Conservation (phyloP, 2,113 vertebrate genomes). For the Xiphias gladius region DNA sequence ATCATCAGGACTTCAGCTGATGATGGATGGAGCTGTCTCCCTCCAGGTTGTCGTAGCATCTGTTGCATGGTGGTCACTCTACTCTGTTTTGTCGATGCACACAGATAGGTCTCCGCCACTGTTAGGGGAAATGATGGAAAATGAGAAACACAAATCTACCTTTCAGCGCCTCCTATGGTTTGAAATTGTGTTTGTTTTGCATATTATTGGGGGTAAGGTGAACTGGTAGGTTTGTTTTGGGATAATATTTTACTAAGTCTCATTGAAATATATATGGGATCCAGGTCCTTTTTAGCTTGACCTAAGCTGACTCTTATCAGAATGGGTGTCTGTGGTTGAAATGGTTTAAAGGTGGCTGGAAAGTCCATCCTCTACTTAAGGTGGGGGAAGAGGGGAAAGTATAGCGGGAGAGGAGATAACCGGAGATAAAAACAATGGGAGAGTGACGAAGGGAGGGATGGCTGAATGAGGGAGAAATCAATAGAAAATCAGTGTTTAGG, state of each 20-base stretch:
- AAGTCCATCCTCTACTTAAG: constrained; percentile 49
- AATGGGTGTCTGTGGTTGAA: constrained; percentile 45
- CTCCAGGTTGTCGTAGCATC: constrained; percentile 78
- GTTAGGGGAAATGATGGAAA: constrained; percentile 59
- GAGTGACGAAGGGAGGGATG: constrained; percentile 90
- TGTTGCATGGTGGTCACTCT: constrained; percentile 69
- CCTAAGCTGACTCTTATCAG: constrained; percentile 23
- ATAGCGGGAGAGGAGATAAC: constrained; percentile 82
- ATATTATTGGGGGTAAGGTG: constrained; percentile 8
- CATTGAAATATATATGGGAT: constrained; percentile 25
- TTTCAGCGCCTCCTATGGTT: constrained; percentile 13
- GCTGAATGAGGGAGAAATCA: constrained; percentile 93
- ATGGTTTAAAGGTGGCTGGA: constrained; percentile 34
- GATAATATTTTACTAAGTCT: constrained; percentile 20
- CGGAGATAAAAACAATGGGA: constrained; percentile 91
- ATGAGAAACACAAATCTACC: constrained; percentile 37
- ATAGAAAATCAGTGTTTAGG: constrained; percentile 97
- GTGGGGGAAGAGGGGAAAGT: constrained; percentile 39
- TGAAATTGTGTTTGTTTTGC: background rate
- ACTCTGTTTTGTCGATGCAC: constrained; percentile 53
- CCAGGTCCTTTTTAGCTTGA: background rate
- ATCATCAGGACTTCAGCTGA: constrained; percentile 74
- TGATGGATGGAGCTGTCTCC: constrained; percentile 81
- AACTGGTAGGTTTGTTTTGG: background rate
- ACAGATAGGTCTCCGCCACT: constrained; percentile 46